phyloP scores from a whole-genome alignment of 2,888 invertebrate genomes.

The Brachypterus glaber region DNA sequence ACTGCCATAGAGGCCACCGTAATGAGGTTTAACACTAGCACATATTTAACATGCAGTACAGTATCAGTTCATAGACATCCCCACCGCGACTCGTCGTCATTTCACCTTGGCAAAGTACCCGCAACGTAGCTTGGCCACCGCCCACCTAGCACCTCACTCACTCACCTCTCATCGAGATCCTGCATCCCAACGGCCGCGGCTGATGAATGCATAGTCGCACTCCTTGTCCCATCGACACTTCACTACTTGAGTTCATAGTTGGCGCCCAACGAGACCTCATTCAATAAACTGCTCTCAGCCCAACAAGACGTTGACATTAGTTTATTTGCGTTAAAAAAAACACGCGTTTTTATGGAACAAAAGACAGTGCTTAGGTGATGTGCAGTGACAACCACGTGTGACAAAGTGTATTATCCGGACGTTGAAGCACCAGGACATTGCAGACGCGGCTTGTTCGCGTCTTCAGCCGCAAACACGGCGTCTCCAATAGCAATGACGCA shows the following conservation, averaged over 20 bases:
- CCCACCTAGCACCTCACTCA: slow-evolving; percentile 31
- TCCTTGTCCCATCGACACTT: slow-evolving; percentile 3
- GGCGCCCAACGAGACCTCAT: too few relatives aligned
- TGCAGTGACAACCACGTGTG: slow-evolving; percentile 33
- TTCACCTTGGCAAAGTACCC: slow-evolving; percentile 31
- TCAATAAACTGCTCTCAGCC: too few relatives aligned
- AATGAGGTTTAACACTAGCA: slow-evolving; percentile 42
- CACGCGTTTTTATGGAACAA: too few relatives aligned
- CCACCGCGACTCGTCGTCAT: slow-evolving; percentile 29
- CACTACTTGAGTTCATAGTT: slow-evolving; percentile 1
- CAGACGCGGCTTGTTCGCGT: slow-evolving; percentile 35
- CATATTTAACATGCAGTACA: slow-evolving; percentile 41
- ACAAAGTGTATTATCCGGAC: slow-evolving; percentile 15
- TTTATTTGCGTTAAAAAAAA: too few relatives aligned
- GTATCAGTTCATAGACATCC: slow-evolving; percentile 38
- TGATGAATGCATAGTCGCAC: slow-evolving; percentile 4
- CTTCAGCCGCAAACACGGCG: slow-evolving; percentile 40
- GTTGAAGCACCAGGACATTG: slow-evolving; percentile 13
- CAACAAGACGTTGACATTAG: too few relatives aligned
- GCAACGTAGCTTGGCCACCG: slow-evolving; percentile 25
- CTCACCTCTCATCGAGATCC: slow-evolving; percentile 31
- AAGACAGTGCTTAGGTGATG: slow-evolving; percentile 29
- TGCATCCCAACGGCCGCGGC: slow-evolving; percentile 12
- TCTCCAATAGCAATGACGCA: slow-evolving; percentile 46
- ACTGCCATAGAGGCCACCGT: slow-evolving; percentile 38